Evolutionary conservation across 2,113 vertebrate genomes (phyloP), one percentile per base, ranked within the genome.

Genomic region (Anthoscopus minutus): DNA sequence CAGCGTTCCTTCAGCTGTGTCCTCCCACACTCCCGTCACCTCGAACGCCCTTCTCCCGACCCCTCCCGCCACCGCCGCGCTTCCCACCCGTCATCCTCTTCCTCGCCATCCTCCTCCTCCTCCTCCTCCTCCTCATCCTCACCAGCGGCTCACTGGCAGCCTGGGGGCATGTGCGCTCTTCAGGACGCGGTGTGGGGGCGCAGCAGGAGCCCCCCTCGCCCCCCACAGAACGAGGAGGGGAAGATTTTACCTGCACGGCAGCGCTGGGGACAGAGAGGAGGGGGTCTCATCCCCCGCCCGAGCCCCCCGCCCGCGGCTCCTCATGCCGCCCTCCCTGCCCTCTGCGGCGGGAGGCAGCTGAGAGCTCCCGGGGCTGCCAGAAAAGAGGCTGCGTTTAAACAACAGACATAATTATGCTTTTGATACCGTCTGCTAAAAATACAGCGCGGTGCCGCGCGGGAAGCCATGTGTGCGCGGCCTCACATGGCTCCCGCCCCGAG

Each of bases 371-470:
- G 84, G 85, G 89, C 93, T 85, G 93, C 93, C 85, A 89, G 81
- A 44, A 69, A 79, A 85, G 92, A 91, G 92, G 47, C 80, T 76
- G 87, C 94, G 16, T 91, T 93, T 62, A 91, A 93, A 86, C 90
- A 82, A 88, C 76, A 94, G 87, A 69, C 94, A 79, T 86, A 81
- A 88, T 88, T 82, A 86, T 79, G 94, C 93, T 94, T 88, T 76
- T 93, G 94, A 88, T 93, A 88, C 84, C 56, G 87, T 51, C 90
- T 93, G 94, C 94, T 93, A 94, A 96, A 96, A 96, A 96, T 96
- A 96, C 94, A 79, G 90, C 90, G 22, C 77, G 17, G 84, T 24
- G 84, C 83, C 28, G 87, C 24, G 47, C 64, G 44, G 89, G 76
- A 81, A 89, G 93, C 89, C 95, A 96, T 94, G 93, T 94, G 93